Conservation (phyloP, 1,140 invertebrate genomes). For the Cotesia glomerata region DNA sequence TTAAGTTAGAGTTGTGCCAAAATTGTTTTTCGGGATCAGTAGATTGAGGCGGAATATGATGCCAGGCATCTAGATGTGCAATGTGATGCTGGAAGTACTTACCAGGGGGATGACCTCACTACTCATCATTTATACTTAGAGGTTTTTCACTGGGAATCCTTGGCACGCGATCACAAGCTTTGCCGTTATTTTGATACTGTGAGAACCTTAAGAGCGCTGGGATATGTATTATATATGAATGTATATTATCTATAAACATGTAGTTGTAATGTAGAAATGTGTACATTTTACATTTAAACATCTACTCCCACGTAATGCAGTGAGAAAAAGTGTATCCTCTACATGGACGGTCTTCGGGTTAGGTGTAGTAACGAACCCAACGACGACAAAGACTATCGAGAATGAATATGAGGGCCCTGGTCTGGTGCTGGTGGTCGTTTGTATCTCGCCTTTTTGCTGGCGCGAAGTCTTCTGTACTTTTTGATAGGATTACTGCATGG, state of each 20-base stretch:
- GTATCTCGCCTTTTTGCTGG: background rate
- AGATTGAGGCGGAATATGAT: too few species aligned
- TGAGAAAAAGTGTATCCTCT: background rate
- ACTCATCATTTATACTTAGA: conserved; percentile 48
- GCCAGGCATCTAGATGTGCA: background rate
- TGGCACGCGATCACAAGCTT: conserved; percentile 34
- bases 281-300: too few species aligned
- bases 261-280: too few species aligned
- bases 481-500: conserved; percentile 22
- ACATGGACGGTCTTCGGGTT: background rate
- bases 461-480: conserved; percentile 13
- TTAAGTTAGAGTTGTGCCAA: too few species aligned
- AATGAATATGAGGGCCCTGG: background rate
- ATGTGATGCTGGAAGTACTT: background rate
- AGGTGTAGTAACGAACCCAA: background rate
- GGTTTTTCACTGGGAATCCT: conserved; percentile 40
- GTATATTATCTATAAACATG: too few species aligned
- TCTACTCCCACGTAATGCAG: too few species aligned
- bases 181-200: conserved; percentile 14
- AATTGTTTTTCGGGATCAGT: too few species aligned
- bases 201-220: background rate
- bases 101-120: background rate
- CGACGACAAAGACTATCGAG: too few species aligned
- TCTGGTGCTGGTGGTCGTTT: conserved; percentile 12
- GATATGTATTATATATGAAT: background rate